A percentile compares a stretch with the other conserved stretches of the same genome.
These are phyloP conservation scores for Anolis apletophallus DNA, from an alignment of 2,797 vertebrate genomes.

Conservation along the genomic window DNA sequence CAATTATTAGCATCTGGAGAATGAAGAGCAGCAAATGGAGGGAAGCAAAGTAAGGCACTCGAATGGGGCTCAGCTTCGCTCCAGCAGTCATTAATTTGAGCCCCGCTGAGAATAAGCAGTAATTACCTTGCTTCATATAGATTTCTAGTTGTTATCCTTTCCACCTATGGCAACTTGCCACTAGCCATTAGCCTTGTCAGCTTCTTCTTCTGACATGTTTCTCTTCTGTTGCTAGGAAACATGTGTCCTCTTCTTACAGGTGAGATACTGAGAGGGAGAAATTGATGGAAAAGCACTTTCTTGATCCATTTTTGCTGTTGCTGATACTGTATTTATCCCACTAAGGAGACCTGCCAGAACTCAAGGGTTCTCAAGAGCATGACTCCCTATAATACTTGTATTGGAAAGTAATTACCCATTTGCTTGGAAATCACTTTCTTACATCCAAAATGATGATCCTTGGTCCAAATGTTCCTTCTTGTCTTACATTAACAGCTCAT, in stretches of 20 bases:
- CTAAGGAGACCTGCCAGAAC: background rate
- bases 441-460: background rate
- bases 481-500: background rate
- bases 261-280: background rate
- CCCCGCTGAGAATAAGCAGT: slow-evolving; percentile 2
- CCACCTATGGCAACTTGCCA: background rate
- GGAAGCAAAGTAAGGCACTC: background rate
- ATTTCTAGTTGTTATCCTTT: slow-evolving; percentile 5
- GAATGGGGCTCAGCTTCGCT: background rate
- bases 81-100: background rate
- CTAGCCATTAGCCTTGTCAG: background rate
- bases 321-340: too few relatives aligned
- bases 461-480: background rate
- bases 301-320: background rate
- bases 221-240: background rate
- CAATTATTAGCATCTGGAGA: slow-evolving; percentile 2
- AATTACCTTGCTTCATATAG: background rate
- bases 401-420: background rate
- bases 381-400: background rate
- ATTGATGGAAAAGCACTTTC: background rate
- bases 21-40: background rate
- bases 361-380: background rate
- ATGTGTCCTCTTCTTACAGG: background rate
- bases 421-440: background rate
- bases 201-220: background rate